Evolutionary conservation across 2,113 vertebrate genomes (phyloP).

Genomic region (Theristicus caerulescens): DNA sequence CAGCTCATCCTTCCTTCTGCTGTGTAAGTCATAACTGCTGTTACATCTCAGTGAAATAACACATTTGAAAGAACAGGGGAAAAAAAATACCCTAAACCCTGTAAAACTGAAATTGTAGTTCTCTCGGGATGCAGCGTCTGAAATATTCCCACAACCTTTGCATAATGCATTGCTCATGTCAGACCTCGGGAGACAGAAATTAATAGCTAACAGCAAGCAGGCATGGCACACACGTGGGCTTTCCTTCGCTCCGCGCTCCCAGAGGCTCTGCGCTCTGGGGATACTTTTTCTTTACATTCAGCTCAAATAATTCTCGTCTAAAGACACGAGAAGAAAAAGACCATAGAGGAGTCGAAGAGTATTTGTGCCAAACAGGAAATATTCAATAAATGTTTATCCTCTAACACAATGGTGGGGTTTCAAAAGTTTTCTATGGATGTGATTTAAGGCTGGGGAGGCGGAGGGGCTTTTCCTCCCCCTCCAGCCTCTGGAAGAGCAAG

Average conservation of each 20-base stretch:
- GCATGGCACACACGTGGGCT: conserved; percentile 66
- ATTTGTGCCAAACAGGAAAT: conserved; percentile 58
- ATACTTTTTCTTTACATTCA: conserved; percentile 28
- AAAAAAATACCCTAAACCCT: background rate
- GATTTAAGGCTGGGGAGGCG: background rate
- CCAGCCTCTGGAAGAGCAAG: background rate
- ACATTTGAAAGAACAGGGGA: background rate
- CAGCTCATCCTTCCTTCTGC: rapidly evolving
- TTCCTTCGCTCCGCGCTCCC: background rate
- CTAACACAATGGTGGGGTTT: conserved; percentile 29
- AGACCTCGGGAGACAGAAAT: conserved; percentile 61
- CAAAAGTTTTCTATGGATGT: background rate
- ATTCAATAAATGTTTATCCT: conserved; percentile 46
- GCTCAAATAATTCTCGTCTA: conserved; percentile 1
- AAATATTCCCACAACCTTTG: conserved; percentile 71
- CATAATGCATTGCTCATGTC: conserved; percentile 65
- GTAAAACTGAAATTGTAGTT: conserved; percentile 57
- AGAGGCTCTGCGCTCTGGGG: background rate
- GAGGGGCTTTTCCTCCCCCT: background rate
- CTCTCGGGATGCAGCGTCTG: conserved; percentile 57
- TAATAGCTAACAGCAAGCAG: conserved; percentile 60
- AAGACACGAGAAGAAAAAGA: conserved; percentile 30
- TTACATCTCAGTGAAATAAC: conserved; percentile 3
- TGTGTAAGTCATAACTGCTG: background rate
- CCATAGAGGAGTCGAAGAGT: background rate